Evolutionary conservation across 1,140 invertebrate genomes (phyloP), one percentile per base, ranked within the genome.

Genomic region (Pseudomyrmex dendroicus): DNA sequence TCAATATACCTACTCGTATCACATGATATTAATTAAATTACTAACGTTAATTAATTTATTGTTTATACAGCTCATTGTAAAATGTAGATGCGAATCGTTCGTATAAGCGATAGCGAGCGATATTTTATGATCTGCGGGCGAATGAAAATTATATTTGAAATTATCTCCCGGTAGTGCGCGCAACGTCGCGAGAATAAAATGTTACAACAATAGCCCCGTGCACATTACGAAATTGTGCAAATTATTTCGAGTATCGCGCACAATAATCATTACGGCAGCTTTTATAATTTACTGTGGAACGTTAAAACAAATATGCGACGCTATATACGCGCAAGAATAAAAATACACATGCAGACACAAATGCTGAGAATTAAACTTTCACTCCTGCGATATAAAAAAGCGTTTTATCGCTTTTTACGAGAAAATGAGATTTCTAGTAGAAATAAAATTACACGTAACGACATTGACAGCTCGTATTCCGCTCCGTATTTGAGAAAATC

Each of bases 131-230:
- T 80, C 76, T 61, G 66, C 46, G 76, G 44, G 76, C 44, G 76
- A 59, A 80, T 61, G 76, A 25, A 70, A 80, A 80, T 80, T 70
- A 80, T 80, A 80, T 80, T 80, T 72, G 76, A 5, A 80, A 80
- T 80, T 80, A 80, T 80, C 66, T 80, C 54, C 76, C 59, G 35
- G 35, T 46, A 20, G 44, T 22, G 46, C 66, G 76, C 66, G 56
- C 76, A 80, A 80, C 68, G 66, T 78, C 76, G 76, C 66, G 66
- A 35, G 54, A 57, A 80, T 80, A 72, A 80, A 72, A 72, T 72
- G 76, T 72, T 80, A 17, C 44, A 80, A 72, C 76, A 70, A 80
- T 80, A 61, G 66, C 52, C 3, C 52, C 3, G 12, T 22, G 66
- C 62, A 25, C 44, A 52, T 78, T 78, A 78, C 44, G 20, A 78